These are phyloP conservation scores for Cerceris ruficornis DNA, from an alignment of 2,888 invertebrate genomes.

Conservation along the genomic window DNA sequence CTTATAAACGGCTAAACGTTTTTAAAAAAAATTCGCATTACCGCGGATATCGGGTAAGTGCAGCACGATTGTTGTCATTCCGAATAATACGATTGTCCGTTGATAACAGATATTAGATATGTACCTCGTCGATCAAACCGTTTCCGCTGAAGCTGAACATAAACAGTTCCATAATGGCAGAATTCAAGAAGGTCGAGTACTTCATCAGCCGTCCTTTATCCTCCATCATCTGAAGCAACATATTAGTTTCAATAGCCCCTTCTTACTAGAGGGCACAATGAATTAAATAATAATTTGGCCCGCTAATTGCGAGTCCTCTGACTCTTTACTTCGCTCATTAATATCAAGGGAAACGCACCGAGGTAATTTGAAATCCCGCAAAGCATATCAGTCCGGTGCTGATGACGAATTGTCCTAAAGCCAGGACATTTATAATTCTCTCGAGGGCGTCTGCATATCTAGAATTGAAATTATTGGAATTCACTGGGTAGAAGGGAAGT, in stretches of 20 bases:
- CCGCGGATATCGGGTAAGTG: too few relatives aligned
- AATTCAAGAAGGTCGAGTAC: constrained; percentile 69
- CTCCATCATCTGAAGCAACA: constrained; percentile 65
- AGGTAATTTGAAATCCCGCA: constrained; percentile 75
- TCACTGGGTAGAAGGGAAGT: not conserved
- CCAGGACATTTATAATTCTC: constrained; percentile 70
- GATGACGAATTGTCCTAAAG: constrained; percentile 74
- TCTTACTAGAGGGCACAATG: too few relatives aligned
- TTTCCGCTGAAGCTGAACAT: constrained; percentile 76
- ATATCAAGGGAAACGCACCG: constrained; percentile 62
- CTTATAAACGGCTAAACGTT: too few relatives aligned
- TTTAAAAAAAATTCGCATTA: too few relatives aligned
- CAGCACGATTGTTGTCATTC: too few relatives aligned
- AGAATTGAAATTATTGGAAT: constrained; percentile 7
- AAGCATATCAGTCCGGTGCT: constrained; percentile 75
- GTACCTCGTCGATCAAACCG: constrained; percentile 71
- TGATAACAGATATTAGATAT: not conserved
- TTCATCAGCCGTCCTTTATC: constrained; percentile 68
- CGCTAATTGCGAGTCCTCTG: constrained; percentile 19
- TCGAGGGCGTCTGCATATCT: constrained; percentile 75
- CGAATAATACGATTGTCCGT: too few relatives aligned
- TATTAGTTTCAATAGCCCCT: not conserved
- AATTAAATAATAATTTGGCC: not conserved
- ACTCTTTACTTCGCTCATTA: not conserved
- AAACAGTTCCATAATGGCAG: constrained; percentile 74